These are phyloP conservation scores for Pogonocichla stellata DNA, from an alignment of 2,113 vertebrate genomes.

Conservation along the genomic window DNA sequence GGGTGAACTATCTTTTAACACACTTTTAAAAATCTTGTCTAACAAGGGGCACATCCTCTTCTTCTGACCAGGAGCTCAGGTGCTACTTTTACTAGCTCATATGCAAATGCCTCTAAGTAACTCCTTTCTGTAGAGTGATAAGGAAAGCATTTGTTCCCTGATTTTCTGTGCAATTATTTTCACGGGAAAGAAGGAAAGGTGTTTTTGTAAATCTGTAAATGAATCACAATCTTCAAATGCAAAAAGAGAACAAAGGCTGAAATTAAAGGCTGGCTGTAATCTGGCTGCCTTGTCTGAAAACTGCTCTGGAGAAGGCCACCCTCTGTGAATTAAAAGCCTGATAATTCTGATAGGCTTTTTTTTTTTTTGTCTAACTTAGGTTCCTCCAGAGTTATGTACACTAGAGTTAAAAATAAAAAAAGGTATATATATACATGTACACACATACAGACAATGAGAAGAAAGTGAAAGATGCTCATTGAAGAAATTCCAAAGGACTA, in stretches of 20 bases:
- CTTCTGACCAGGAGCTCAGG: not conserved
- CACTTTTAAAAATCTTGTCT: not conserved
- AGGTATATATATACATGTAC: too few species aligned
- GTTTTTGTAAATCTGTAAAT: not conserved
- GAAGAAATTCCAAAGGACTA: not conserved
- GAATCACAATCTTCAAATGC: not conserved
- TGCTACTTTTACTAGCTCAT: not conserved
- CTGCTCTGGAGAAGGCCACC: not conserved
- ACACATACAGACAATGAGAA: not conserved
- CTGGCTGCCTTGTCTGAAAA: not conserved
- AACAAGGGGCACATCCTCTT: not conserved
- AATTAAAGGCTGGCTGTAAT: not conserved
- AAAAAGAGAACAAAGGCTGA: not conserved
- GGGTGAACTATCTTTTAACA: not conserved
- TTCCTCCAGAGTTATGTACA: not conserved
- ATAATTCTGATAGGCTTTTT: not conserved
- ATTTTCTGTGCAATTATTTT: not conserved
- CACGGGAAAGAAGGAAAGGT: not conserved
- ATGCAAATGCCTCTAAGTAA: not conserved
- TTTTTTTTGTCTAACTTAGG: too few species aligned
- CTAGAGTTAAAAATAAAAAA: not conserved
- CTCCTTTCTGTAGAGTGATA: not conserved
- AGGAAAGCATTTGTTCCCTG: not conserved
- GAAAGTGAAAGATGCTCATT: not conserved
- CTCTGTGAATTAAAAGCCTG: not conserved